These are phyloP conservation scores for Popillia japonica DNA, from an alignment of 1,140 invertebrate species.

Conservation along the genomic window DNA sequence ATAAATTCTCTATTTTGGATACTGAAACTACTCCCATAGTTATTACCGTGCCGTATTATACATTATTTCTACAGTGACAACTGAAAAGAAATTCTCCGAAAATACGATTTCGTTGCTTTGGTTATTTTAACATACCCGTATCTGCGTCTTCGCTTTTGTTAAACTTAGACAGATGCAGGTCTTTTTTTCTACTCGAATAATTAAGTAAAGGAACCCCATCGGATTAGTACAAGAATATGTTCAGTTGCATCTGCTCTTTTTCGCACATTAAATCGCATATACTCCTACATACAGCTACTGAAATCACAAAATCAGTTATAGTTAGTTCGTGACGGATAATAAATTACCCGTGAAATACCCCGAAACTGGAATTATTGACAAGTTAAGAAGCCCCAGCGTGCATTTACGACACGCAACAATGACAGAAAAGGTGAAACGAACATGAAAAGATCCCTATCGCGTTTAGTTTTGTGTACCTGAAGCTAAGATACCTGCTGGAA, in stretches of 20 bases:
- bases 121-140: neutral
- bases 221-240: slow-evolving; percentile 5
- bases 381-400: slow-evolving; percentile 20
- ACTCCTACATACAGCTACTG: neutral
- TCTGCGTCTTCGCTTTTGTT: neutral
- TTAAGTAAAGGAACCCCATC: neutral
- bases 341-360: slow-evolving; percentile 33
- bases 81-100: neutral
- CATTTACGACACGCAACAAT: slow-evolving; percentile 31
- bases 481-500: neutral
- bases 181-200: neutral
- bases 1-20: too few species aligned
- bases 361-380: slow-evolving; percentile 29
- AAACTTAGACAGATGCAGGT: slow-evolving; percentile 19
- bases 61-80: too few species aligned
- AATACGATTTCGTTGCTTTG: neutral
- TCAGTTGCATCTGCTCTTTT: slow-evolving; percentile 16
- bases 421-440: slow-evolving; percentile 29
- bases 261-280: slow-evolving; percentile 18
- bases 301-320: neutral
- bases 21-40: too few species aligned
- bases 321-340: neutral
- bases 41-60: too few species aligned
- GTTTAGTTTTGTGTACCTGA: neutral
- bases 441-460: slow-evolving; percentile 20